Evolutionary conservation across 30 jellyfish, hydroid and myxozoan species (phyloP).

Genomic region (Calvadosia cruxmelitensis): DNA sequence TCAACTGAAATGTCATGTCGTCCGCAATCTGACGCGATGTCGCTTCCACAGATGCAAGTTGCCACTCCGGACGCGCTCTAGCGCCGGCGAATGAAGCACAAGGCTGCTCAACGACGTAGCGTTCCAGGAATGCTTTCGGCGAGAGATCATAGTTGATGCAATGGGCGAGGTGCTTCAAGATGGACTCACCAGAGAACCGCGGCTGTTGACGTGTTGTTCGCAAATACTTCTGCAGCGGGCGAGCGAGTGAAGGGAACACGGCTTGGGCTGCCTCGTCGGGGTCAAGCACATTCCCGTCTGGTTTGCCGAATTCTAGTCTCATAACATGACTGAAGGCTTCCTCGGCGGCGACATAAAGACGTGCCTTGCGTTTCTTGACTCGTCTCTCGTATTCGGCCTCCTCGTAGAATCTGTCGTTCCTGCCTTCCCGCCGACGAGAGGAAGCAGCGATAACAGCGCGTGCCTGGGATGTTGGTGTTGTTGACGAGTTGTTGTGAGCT

Average conservation of each 20-base stretch:
- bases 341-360: conserved; percentile 80
- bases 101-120: conserved; percentile 70
- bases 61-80: conserved; percentile 73
- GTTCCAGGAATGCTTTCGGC: conserved; percentile 88
- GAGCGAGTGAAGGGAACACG: conserved; percentile 85
- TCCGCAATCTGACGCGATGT: conserved; percentile 65
- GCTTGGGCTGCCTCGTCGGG: conserved; percentile 99
- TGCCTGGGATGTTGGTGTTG: conserved; percentile 63
- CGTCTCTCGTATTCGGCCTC: conserved; percentile 89
- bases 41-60: conserved; percentile 53
- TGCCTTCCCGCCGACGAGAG: conserved; percentile 87
- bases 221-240: conserved; percentile 90
- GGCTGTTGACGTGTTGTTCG: conserved; percentile 95
- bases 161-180: conserved; percentile 86
- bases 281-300: conserved; percentile 80
- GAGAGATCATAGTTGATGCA: conserved; percentile 81
- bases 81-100: conserved; percentile 57
- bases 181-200: conserved; percentile 82
- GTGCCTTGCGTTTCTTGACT: conserved; percentile 80
- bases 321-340: conserved; percentile 98
- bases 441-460: conserved; percentile 86
- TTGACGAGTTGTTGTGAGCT: conserved; percentile 18
- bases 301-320: conserved; percentile 45
- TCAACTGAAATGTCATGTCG: conserved; percentile 68
- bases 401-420: conserved; percentile 94